Base-by-base conservation (phyloP, 1,140 invertebrate genomes). In the Hylaeus anthracinus region DNA sequence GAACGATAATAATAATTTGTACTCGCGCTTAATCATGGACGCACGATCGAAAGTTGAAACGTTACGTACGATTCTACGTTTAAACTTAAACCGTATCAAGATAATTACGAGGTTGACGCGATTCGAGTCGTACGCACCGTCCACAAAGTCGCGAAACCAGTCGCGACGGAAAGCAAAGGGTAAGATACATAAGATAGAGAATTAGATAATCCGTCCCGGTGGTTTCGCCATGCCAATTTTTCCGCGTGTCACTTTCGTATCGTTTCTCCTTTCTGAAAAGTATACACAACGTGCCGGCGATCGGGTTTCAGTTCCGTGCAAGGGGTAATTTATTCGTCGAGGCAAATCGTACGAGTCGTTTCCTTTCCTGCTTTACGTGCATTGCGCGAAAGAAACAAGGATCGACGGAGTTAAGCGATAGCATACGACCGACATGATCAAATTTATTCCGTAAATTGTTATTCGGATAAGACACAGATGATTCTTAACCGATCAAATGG, bases 131-230 rank as follows among this genome's bases (percentile, higher is more conserved):
- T 61, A 58, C 48, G 37, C 67, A 69, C 45, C 72, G 45, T 78
- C 55, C 48, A 66, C 43, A 63, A 45, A 76, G 74, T 66, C 55
- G 71, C 41, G 71, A 51, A 82, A 86, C 85, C 85, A 85, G 83
- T 85, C 72, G 39, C 43, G 51, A n/a, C 76, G 73, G 84, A 83
- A 85, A 83, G 83, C 73, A 82, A 85, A 61, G 63, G 64, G 72
- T 55, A 55, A 61, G 26, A 26, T 26, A 0, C 26, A 82, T 83
- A 85, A 86, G 85, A 84, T 53, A 26, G 26, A 39, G 45, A 79
- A 84, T 86, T 84, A 82, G 84, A 86, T 86, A 83, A 86, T 80
- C 26, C 65, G 45, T 39, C 26, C 26, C 53, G 41, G 71, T 69
- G 63, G 56, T 63, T 48, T 72, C 72, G 56, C 43, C 55, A 45